Conservation (phyloP, 35 echinoderm and acorn worm species). For the Heliocidaris tuberculata region DNA sequence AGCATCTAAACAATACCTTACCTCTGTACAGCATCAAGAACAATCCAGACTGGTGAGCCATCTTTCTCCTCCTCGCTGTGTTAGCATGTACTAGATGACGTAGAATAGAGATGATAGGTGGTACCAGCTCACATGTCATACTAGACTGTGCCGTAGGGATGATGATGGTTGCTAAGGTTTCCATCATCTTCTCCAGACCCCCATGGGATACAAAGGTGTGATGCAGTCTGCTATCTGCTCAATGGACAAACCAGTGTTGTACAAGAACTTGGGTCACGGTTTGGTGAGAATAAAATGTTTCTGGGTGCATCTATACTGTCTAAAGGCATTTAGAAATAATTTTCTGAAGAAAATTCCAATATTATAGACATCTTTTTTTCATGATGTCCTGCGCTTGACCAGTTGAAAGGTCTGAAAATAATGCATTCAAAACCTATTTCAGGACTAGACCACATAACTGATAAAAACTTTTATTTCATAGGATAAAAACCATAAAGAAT, state of each 20-base stretch:
- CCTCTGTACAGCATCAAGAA: constrained; percentile 68
- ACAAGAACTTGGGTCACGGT: not conserved
- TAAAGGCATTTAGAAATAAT: not conserved
- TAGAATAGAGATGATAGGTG: constrained; percentile 66
- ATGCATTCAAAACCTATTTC: too few species aligned
- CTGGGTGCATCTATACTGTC: not conserved
- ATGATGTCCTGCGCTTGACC: too few species aligned
- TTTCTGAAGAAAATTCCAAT: not conserved
- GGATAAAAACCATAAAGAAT: too few species aligned
- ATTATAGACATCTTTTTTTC: too few species aligned
- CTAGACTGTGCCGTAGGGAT: constrained; percentile 17
- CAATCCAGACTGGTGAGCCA: constrained; percentile 54
- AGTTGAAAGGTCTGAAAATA: too few species aligned
- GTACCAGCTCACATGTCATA: constrained; percentile 48
- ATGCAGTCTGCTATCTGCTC: constrained; percentile 77
- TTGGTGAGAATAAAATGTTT: not conserved
- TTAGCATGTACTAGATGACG: constrained; percentile 64
- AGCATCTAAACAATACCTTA: not conserved
- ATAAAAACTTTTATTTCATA: too few species aligned
- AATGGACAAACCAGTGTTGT: not conserved
- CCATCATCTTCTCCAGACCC: constrained; percentile 64
- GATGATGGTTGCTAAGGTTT: constrained; percentile 26
- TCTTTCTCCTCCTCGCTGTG: constrained; percentile 52
- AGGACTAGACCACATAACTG: too few species aligned
- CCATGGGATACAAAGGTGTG: constrained; percentile 64